Conservation (phyloP, 2,113 vertebrate species). For the Antidorcas marsupialis region DNA sequence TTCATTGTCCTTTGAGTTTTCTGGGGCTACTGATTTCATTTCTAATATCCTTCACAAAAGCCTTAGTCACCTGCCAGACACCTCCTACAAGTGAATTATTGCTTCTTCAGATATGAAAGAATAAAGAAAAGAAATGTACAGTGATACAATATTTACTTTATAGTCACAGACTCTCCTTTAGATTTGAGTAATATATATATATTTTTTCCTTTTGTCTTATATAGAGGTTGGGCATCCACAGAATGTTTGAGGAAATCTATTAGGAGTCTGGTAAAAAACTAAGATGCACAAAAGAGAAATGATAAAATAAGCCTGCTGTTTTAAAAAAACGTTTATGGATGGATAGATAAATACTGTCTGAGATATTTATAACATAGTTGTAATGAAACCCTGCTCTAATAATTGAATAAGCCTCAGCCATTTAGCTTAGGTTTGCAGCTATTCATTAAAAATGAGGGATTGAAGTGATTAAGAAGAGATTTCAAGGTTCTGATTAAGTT, state of each 20-base stretch:
- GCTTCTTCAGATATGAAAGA: background rate
- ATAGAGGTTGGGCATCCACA: background rate
- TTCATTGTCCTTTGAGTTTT: background rate
- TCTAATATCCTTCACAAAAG: background rate
- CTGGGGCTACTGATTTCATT: background rate
- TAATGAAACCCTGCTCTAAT: constrained; percentile 21
- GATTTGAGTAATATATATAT: background rate
- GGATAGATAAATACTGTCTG: constrained; percentile 41
- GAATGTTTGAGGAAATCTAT: background rate
- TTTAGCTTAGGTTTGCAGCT: constrained; percentile 38
- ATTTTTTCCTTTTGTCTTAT: background rate
- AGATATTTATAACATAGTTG: constrained; percentile 36
- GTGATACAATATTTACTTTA: background rate
- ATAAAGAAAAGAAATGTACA: background rate
- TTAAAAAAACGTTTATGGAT: constrained; percentile 9
- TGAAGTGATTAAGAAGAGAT: constrained; percentile 59
- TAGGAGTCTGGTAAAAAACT: background rate
- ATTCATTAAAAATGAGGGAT: constrained; percentile 41
- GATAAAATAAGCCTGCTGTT: background rate
- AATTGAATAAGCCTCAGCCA: constrained; percentile 32
- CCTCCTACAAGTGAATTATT: background rate
- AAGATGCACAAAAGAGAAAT: background rate
- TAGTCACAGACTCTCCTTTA: background rate
- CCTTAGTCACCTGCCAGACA: background rate
- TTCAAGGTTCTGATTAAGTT: constrained; percentile 42